Base-by-base conservation (phyloP, 2,888 invertebrate species). In the Hedya salicella region DNA sequence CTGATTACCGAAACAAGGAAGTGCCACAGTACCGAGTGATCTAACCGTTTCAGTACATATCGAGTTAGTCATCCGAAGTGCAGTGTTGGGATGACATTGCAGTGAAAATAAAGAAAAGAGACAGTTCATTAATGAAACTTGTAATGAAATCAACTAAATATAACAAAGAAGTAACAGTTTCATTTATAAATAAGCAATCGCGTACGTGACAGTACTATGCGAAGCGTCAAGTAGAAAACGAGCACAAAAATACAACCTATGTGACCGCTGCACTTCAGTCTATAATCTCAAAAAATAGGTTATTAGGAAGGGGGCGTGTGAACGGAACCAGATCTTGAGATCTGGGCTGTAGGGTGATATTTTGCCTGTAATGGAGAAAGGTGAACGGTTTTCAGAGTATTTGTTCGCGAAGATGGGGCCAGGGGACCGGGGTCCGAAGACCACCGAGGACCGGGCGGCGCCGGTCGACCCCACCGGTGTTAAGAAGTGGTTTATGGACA, bases 341-440 rank as follows among this genome's bases (percentile, higher is more conserved):
- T 66, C 66, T 61, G 66, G 66, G 48, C 17, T 40, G 66, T 67
- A 50, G 40, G 57, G 73, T 76, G 73, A 76, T 75, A 78, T 74
- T 78, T 72, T 75, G 72, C 81, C 83, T 87, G 91, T 89, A 80
- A 94, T 94, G 94, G 94, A 94, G 93, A 94, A 93, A 88, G 87
- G 93, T 89, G 93, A 92, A 87, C 94, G 94, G 79, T 95, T 95
- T 94, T 95, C 95, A 95, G 96, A 95, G 89, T 96, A 96, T 91
- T 93, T 95, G 89, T 96, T 96, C 87, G 95, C 95, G 88, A 96
- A 96, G 94, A 96, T 96, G 95, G 95, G 95, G 83, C 94, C 94
- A 76, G 94, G 94, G 71, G 93, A 93, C 74, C 88, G 93, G 73
- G 92, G 94, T 79, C 93, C 94, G 77, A 94, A 94, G 87, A 93